Evolutionary conservation across 2,797 vertebrate genomes (phyloP).

Genomic region (Channa striata): DNA sequence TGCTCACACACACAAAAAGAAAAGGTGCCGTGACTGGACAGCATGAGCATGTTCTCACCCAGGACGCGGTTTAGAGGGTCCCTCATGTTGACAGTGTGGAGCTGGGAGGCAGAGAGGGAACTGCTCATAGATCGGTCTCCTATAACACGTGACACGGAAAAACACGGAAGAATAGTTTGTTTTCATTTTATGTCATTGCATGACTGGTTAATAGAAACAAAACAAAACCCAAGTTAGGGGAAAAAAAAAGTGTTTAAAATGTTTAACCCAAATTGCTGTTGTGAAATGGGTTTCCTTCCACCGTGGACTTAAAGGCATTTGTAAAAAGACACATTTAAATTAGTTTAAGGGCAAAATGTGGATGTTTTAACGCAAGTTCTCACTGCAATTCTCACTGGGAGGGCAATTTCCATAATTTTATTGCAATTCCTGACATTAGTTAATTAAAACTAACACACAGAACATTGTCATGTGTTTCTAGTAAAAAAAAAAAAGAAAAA

Average conservation of each 20-base stretch:
- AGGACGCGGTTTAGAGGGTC: constrained; percentile 95
- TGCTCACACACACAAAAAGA: not conserved
- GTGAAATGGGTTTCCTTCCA: constrained; percentile 23
- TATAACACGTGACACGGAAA: constrained; percentile 28
- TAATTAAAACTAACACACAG: too few relatives aligned
- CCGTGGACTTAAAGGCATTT: constrained; percentile 3
- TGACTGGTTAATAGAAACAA: not conserved
- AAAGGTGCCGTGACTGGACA: too few relatives aligned
- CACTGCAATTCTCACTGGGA: too few relatives aligned
- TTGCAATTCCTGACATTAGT: too few relatives aligned
- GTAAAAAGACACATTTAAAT: constrained; percentile 14
- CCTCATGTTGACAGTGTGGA: constrained; percentile 97
- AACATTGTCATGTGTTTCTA: too few relatives aligned
- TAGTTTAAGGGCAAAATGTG: too few relatives aligned
- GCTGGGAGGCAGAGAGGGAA: constrained; percentile 95
- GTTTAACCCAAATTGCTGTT: not conserved
- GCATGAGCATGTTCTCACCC: constrained; percentile 89
- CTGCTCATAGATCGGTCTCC: constrained; percentile 96
- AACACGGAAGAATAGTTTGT: not conserved
- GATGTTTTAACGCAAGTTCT: too few relatives aligned
- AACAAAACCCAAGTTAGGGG: constrained; percentile 3
- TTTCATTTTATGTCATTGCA: constrained; percentile 16
- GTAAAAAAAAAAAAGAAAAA: too few relatives aligned
- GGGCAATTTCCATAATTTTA: too few relatives aligned
- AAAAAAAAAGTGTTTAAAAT: constrained; percentile 11